Conservation (phyloP, 2,113 vertebrate species). For the Noctilio leporinus region DNA sequence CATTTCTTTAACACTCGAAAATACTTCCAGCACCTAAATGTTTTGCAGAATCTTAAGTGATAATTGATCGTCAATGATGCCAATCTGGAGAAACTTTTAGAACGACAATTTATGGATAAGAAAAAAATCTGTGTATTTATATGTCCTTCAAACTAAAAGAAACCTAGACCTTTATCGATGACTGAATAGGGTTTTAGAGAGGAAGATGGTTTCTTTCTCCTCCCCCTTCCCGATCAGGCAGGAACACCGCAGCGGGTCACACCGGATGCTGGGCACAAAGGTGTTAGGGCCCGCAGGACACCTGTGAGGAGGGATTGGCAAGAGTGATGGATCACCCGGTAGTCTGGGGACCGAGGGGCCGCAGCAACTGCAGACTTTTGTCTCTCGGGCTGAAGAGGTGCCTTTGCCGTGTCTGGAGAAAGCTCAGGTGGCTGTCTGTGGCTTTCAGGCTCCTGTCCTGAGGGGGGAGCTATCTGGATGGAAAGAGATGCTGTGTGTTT, state of each 20-base stretch:
- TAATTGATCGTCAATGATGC: neutral
- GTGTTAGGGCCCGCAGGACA: slow-evolving; percentile 65
- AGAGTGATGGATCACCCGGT: slow-evolving; percentile 80
- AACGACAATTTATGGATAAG: neutral
- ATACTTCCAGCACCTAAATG: neutral
- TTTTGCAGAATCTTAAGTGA: neutral
- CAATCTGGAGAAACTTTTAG: neutral
- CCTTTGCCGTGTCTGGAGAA: slow-evolving; percentile 79
- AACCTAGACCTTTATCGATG: neutral
- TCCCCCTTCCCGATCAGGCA: slow-evolving; percentile 29
- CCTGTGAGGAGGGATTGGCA: slow-evolving; percentile 73
- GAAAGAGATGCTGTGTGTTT: slow-evolving; percentile 85
- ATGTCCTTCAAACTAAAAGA: neutral
- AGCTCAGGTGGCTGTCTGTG: slow-evolving; percentile 78
- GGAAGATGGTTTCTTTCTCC: slow-evolving; percentile 64
- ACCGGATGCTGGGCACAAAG: slow-evolving; percentile 70
- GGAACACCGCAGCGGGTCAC: slow-evolving; percentile 17
- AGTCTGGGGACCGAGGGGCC: slow-evolving; percentile 79
- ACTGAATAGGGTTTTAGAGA: neutral
- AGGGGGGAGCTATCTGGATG: slow-evolving; percentile 82
- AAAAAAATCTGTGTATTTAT: neutral
- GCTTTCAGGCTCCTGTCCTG: slow-evolving; percentile 74
- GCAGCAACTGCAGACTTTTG: slow-evolving; percentile 74
- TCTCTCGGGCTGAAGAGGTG: slow-evolving; percentile 76
- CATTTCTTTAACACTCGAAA: neutral